A percentile compares a stretch with the other conserved stretches of the same genome.
Evolutionary conservation across 2,113 vertebrate genomes (phyloP).

Genomic region (Cinclus mexicanus): DNA sequence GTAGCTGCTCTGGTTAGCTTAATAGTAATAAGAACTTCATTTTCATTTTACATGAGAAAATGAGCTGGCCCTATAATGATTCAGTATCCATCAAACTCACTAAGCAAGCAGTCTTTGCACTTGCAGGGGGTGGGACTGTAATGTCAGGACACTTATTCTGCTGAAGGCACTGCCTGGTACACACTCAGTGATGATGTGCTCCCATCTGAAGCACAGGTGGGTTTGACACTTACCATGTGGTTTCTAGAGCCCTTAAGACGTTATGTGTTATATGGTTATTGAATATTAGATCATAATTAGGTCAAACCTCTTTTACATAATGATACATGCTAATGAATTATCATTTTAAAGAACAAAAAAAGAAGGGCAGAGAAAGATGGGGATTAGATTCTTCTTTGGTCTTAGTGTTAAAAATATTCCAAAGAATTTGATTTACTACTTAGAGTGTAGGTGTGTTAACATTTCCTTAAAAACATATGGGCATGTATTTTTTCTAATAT

Average conservation of each 20-base stretch:
- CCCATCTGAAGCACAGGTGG: not conserved
- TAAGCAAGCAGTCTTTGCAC: not conserved
- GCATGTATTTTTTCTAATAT: not conserved
- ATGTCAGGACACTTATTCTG: not conserved
- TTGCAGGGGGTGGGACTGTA: not conserved
- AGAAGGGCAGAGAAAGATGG: rapidly evolving
- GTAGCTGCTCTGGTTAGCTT: not conserved
- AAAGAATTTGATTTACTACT: not conserved
- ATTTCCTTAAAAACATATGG: not conserved
- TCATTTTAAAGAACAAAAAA: not conserved
- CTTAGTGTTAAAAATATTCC: not conserved
- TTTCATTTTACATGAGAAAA: not conserved
- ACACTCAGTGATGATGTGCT: not conserved
- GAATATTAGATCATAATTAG: not conserved
- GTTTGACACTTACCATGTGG: not conserved
- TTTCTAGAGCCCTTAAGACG: not conserved
- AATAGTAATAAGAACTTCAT: not conserved
- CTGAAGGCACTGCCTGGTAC: not conserved
- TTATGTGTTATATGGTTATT: not conserved
- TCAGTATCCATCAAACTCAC: too few species aligned
- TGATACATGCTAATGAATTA: not conserved
- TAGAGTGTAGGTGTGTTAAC: not conserved
- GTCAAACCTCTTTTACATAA: not conserved
- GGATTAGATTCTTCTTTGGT: not conserved
- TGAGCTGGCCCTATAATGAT: too few species aligned